A percentile compares a stretch with the other conserved stretches of the same genome.
These are phyloP conservation scores for Alexandromys fortis DNA, from an alignment of 2,113 vertebrate species.

Conservation along the genomic window DNA sequence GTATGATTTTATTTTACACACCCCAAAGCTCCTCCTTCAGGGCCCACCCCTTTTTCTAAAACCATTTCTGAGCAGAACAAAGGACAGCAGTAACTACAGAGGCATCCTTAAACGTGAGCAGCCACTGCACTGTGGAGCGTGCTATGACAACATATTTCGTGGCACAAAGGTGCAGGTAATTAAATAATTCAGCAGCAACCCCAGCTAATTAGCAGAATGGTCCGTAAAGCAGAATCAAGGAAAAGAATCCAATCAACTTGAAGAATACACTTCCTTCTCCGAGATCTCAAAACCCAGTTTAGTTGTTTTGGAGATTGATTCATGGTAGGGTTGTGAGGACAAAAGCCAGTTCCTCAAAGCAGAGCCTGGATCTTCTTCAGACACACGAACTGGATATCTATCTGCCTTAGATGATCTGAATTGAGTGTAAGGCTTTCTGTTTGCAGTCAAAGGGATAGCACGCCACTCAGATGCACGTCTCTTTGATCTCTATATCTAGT, in stretches of 20 bases:
- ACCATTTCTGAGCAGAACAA: constrained; percentile 88
- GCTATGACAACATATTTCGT: constrained; percentile 87
- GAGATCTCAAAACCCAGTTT: constrained; percentile 53
- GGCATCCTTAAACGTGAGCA: constrained; percentile 83
- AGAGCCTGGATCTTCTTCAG: constrained; percentile 38
- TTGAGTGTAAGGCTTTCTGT: constrained; percentile 39
- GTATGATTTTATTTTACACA: constrained; percentile 75
- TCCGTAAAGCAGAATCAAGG: constrained; percentile 84
- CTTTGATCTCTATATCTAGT: constrained; percentile 40
- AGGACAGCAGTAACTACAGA: constrained; percentile 85
- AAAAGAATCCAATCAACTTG: constrained; percentile 84
- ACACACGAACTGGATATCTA: constrained; percentile 54
- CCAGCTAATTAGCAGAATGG: constrained; percentile 86
- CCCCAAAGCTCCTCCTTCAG: constrained; percentile 68
- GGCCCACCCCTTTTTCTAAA: constrained; percentile 77
- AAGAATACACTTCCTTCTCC: constrained; percentile 74
- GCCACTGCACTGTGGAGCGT: constrained; percentile 82
- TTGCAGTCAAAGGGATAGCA: constrained; percentile 4
- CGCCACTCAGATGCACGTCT: not conserved
- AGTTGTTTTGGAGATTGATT: constrained; percentile 69
- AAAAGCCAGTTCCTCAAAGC: constrained; percentile 52
- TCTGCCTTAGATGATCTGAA: constrained; percentile 54
- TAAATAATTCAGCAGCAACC: constrained; percentile 86
- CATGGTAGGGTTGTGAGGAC: constrained; percentile 39
- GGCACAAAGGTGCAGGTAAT: constrained; percentile 86